Conservation (phyloP, 2,888 invertebrate genomes). For the Ophion ventricosus region DNA sequence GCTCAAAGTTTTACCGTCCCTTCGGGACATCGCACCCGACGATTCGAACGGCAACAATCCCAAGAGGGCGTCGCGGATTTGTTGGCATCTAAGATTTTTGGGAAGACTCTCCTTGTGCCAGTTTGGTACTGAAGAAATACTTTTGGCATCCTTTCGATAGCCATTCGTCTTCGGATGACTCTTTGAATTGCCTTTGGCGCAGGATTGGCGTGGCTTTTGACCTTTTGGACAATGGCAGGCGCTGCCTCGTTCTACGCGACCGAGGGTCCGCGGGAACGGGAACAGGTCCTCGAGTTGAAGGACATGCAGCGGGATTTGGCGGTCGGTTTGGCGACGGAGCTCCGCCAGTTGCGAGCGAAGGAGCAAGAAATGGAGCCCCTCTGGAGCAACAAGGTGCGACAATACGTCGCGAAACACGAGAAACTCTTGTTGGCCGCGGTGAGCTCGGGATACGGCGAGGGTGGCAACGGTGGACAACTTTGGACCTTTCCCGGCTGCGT, state of each 20-base stretch:
- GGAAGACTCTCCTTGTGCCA: slow-evolving; percentile 79
- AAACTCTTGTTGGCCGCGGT: slow-evolving; percentile 85
- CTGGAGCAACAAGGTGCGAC: slow-evolving; percentile 87
- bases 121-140: slow-evolving; percentile 74
- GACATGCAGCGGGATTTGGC: slow-evolving; percentile 87
- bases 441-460: slow-evolving; percentile 85
- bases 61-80: slow-evolving; percentile 73
- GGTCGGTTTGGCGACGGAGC: slow-evolving; percentile 87
- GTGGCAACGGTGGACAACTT: slow-evolving; percentile 85
- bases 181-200: not conserved
- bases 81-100: slow-evolving; percentile 77
- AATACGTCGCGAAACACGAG: slow-evolving; percentile 85
- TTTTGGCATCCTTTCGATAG: not conserved
- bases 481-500: slow-evolving; percentile 89
- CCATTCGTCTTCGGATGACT: not conserved
- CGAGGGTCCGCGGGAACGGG: slow-evolving; percentile 87
- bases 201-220: slow-evolving; percentile 86
- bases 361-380: slow-evolving; percentile 83
- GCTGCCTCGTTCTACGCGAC: slow-evolving; percentile 87
- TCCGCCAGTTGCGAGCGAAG: slow-evolving; percentile 85
- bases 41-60: slow-evolving; percentile 67
- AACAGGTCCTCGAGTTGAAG: slow-evolving; percentile 85
- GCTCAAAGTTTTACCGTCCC: slow-evolving; percentile 85
- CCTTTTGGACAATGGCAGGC: slow-evolving; percentile 87
- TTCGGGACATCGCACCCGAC: slow-evolving; percentile 77